These are phyloP conservation scores for Pandemis corylana DNA, from an alignment of 2,888 invertebrate species.

Conservation along the genomic window DNA sequence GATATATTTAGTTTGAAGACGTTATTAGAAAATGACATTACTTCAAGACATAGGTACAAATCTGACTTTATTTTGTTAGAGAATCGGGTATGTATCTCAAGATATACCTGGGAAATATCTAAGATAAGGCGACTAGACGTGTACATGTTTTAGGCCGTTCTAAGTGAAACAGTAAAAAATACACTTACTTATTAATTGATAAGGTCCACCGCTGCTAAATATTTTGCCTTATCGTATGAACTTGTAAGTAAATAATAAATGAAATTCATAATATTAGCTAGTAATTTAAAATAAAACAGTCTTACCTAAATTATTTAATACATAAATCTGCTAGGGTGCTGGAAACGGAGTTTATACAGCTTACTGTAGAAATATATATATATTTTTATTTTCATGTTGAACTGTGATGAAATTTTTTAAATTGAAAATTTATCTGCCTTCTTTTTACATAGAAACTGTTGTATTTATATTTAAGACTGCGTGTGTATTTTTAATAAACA, in stretches of 20 bases:
- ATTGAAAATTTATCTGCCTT: conserved; percentile 13
- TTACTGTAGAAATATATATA: conserved; percentile 17
- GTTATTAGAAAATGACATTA: no score
- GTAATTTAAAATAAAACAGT: conserved; percentile 16
- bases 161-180: not conserved
- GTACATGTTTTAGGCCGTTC: not conserved
- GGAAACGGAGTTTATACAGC: conserved; percentile 31
- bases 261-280: conserved; percentile 30
- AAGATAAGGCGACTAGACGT: not conserved
- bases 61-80: no score
- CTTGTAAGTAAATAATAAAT: conserved; percentile 10
- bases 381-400: conserved; percentile 10
- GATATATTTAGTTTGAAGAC: no score
- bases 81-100: no score
- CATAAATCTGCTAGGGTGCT: conserved; percentile 27
- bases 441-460: conserved; percentile 56
- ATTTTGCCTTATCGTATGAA: conserved; percentile 10
- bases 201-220: conserved; percentile 16
- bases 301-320: conserved; percentile 21
- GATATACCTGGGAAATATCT: no score
- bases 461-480: conserved; percentile 54
- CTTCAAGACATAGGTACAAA: not conserved
- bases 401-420: conserved; percentile 30
- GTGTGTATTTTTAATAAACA: conserved; percentile 42
- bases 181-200: not conserved